Evolutionary conservation across 2,113 vertebrate species (phyloP), one percentile per base, ranked within the genome.

Genomic region (Ariopsis seemanni): DNA sequence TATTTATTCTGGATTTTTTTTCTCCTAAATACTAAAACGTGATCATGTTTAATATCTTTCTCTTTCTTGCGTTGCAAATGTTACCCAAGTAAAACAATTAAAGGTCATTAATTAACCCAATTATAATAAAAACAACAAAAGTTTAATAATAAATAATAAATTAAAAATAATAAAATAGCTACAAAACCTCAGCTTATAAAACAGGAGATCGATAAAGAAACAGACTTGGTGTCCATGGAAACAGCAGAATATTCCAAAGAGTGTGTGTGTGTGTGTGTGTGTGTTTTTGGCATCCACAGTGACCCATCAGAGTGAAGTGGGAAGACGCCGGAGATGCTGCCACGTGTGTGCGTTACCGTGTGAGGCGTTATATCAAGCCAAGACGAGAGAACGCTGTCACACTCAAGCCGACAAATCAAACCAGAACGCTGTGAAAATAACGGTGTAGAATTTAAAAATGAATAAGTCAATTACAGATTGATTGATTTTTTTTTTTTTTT

Each of bases 221-320:
- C 58, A 0, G 20, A 62, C 20, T 50, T 14, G 34, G 80, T 82
- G 3, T 50, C 81, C 81, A 82, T 82, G 81, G 81, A 82, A 82
- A 82, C 81, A 63, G 81, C 30, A 27, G 53, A 60, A 60, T 15
- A 12, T 25, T 63, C 20, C 30, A 20, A 5, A 48, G 60, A 63
- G 42, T 4, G 18, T 14, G 11, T 53, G 12, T 53, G 53, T 5
- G 4, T 42, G 34, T 4, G 10, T 71, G 30, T 30, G 15, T 69
- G 15, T 34, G 17, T 3, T 72, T 17, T 55, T 78, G 75, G 20
- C 48, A 75, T 50, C 48, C 50, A 55, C 52, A 27, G 17, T 27
- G 52, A 78, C 50, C 75, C 25, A 17, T 78, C 50, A 78, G 25
- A 53, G n/a, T 12, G 50, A 57, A 27, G n/a, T 78, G 50, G 52